These are phyloP conservation scores for Gymnobelideus leadbeateri DNA, from an alignment of 2,113 vertebrate genomes.

Conservation along the genomic window DNA sequence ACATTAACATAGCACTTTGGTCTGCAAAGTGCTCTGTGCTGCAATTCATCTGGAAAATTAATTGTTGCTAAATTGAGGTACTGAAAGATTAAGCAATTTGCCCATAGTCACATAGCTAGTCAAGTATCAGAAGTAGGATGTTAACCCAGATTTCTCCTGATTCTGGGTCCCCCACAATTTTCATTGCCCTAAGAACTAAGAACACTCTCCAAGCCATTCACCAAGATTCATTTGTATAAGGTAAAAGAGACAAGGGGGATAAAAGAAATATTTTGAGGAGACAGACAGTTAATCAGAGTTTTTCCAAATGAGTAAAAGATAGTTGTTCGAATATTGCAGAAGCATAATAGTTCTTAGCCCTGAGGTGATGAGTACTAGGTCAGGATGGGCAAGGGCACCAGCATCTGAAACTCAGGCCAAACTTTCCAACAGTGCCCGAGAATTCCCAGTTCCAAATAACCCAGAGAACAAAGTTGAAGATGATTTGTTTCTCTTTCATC, in stretches of 20 bases:
- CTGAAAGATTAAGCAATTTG: not conserved
- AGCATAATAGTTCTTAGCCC: not conserved
- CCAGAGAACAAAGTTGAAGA: conserved; percentile 14
- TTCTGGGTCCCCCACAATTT: not conserved
- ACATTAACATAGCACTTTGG: not conserved
- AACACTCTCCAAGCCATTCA: not conserved
- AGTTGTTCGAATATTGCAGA: not conserved
- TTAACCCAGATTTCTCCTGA: not conserved
- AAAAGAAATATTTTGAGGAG: not conserved
- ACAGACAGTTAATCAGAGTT: not conserved
- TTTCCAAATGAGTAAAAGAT: not conserved
- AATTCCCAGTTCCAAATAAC: conserved; percentile 3
- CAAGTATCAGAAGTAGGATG: not conserved
- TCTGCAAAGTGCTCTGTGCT: not conserved
- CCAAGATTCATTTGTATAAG: not conserved
- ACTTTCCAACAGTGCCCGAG: not conserved
- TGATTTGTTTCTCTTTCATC: conserved; percentile 19
- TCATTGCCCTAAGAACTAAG: not conserved
- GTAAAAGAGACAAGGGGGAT: not conserved
- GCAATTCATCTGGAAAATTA: not conserved
- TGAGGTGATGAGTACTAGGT: not conserved
- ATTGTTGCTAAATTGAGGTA: not conserved
- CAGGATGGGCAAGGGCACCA: not conserved
- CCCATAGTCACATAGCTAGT: not conserved
- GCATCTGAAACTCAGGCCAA: not conserved